Base-by-base conservation (phyloP, 2,797 vertebrate species). In the Gymnodraco acuticeps region DNA sequence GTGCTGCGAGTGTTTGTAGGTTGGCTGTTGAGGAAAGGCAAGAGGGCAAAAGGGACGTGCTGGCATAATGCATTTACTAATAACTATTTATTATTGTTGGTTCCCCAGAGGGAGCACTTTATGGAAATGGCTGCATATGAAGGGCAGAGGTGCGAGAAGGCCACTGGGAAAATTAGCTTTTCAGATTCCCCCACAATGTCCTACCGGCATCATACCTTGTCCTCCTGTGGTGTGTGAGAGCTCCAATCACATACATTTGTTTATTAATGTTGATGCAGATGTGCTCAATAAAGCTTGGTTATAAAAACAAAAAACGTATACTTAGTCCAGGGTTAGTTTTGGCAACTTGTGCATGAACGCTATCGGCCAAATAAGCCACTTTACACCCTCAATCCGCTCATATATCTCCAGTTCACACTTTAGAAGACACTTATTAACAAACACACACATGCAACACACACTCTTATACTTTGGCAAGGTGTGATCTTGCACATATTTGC, bases 341-440 rank as follows among this genome's bases (percentile, higher is more conserved):
- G 19, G 10, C 12, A 19, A 9, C 81, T 45, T 83, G 20, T 33
- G 19, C 64, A 38, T 56, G 56, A 23, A 53, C 56, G 59, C 12
- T 45, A 3, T 33, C 45, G 67, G 71, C 70, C 76, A 80, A 76
- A 80, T 70, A 70, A 46, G 38, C 41, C 50, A 41, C 59, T 55
- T 77, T 68, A 72, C 75, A 75, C 74, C 64, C 71, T 77, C 58
- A 82, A 79, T 46, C 81, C 27, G 64, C 92, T 93, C 93, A 86
- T 83, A 93, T 84, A 91, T 93, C 94, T 81, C 72, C 91, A 90
- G 91, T 95, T 96, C 94, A 94, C 95, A 95, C 94, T 93, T 95
- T 91, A 92, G 94, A 93, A 94, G 94, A 94, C 95, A 94, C 92
- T 84, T 81, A 91, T 87, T 78, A 87, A 83, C 74, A 77, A 68